Base-by-base conservation (phyloP, 23 tunicate species). In the Halocynthia roretzi region DNA sequence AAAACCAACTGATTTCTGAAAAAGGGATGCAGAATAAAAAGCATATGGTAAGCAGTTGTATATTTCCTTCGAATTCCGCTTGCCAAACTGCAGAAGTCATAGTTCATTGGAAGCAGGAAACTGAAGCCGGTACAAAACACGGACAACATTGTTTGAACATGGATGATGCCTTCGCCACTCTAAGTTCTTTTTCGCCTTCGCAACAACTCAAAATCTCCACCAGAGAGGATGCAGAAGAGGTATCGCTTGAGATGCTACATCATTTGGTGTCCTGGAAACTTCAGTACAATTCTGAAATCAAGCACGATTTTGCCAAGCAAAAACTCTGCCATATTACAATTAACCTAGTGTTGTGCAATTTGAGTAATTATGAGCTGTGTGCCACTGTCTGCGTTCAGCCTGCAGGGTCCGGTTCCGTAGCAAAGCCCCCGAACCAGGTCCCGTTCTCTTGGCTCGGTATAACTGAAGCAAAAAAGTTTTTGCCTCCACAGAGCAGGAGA, bases 191-290 rank as follows among this genome's bases (percentile, higher is more conserved):
- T 48, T 65, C 70, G 5, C 9, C 70, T 15, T 48, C 70, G 5
- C 44, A 31, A 31, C 44, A 31, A 31, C 44, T 31, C 44, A 31
- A 31, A 31, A 31, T 31, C 44, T 31, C 18, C 5, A 67, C 12
- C 71, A 67, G 71, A 17, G 51, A 12, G n/a, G 51, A 78, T 58
- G 84, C 71, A 15, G 78, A 56, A 71, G 83, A 69, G 61, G 76
- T 82, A 53, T 61, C 76, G 5, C 75, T 92, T 10, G 81, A 78
- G 19, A 84, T 84, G 67, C 64, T 92, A 63, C 98, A 92, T 60
- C 86, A 83, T 53, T 71, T 86, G 11, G 84, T 92, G 14, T 77
- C 80, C 67, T 92, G 98, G 98, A 81, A 77, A 20, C 53, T 92
- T 6, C 31, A 19, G 14, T 68, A 53, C 61, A 44, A 62, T 6